These are phyloP conservation scores for Thamnophis elegans DNA, from an alignment of 2,797 vertebrate genomes.

Conservation along the genomic window DNA sequence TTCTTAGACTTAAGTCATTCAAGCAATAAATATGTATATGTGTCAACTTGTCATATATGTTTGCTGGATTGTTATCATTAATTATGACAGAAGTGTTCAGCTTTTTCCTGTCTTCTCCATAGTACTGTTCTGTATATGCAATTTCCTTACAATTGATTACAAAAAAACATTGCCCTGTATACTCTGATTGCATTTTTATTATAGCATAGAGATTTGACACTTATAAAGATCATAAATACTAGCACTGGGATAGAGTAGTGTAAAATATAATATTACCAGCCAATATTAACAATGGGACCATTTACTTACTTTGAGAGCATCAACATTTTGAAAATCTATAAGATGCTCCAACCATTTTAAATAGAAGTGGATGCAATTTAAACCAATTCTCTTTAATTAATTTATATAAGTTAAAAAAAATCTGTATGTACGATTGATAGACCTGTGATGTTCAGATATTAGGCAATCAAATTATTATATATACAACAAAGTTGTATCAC, in stretches of 20 bases:
- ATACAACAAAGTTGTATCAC: background rate
- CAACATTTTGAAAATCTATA: background rate
- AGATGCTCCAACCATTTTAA: background rate
- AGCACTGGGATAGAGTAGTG: too few species aligned
- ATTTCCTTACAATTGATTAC: background rate
- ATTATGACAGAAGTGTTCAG: background rate
- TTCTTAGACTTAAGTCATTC: background rate
- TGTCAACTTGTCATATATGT: background rate
- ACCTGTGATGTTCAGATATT: background rate
- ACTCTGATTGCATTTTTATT: background rate
- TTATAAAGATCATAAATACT: background rate
- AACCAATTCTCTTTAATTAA: background rate
- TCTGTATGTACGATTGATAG: background rate
- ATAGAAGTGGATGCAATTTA: background rate
- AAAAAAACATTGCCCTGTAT: background rate
- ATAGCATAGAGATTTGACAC: background rate
- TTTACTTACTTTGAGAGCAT: background rate
- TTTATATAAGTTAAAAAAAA: background rate
- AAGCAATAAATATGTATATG: background rate
- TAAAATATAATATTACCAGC: background rate
- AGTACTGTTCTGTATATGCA: background rate
- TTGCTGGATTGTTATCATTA: background rate
- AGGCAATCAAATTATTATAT: background rate
- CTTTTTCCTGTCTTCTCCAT: background rate
- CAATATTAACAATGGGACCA: background rate